phyloP scores from a whole-genome alignment of 1,140 invertebrate genomes.

The Limonius californicus region DNA sequence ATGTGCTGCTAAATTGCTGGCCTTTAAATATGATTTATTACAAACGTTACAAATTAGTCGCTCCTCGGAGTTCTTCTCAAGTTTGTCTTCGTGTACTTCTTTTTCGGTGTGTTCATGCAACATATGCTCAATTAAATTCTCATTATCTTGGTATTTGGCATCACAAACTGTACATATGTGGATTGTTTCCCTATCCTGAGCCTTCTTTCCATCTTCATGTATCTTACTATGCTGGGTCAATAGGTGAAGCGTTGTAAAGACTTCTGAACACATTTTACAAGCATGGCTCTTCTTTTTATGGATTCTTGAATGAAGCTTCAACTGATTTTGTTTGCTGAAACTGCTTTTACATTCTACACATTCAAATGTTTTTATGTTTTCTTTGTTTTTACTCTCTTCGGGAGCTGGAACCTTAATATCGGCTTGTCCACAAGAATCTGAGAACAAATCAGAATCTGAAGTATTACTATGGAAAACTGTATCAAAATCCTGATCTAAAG shows the following conservation, averaged over 20 bases:
- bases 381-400: too few species aligned
- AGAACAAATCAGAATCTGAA: not conserved
- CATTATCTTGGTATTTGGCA: slow-evolving; percentile 52
- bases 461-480: not conserved
- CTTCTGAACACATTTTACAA: slow-evolving; percentile 4
- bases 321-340: slow-evolving; percentile 4
- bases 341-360: slow-evolving; percentile 5
- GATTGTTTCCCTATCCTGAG: not conserved
- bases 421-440: not conserved
- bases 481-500: not conserved
- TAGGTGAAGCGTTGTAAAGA: not conserved
- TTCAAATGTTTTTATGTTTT: not conserved
- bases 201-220: not conserved
- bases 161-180: slow-evolving; percentile 50
- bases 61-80: not conserved
- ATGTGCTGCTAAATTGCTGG: slow-evolving; percentile 25
- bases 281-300: not conserved
- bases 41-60: slow-evolving; percentile 30
- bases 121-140: slow-evolving; percentile 32
- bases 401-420: not conserved
- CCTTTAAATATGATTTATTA: slow-evolving; percentile 29
- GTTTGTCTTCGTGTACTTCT: slow-evolving; percentile 21
- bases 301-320: slow-evolving; percentile 2
- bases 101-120: slow-evolving; percentile 41
- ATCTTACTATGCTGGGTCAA: not conserved